Evolutionary conservation across 2,797 vertebrate species (phyloP).

Genomic region (Darevskia mixta): DNA sequence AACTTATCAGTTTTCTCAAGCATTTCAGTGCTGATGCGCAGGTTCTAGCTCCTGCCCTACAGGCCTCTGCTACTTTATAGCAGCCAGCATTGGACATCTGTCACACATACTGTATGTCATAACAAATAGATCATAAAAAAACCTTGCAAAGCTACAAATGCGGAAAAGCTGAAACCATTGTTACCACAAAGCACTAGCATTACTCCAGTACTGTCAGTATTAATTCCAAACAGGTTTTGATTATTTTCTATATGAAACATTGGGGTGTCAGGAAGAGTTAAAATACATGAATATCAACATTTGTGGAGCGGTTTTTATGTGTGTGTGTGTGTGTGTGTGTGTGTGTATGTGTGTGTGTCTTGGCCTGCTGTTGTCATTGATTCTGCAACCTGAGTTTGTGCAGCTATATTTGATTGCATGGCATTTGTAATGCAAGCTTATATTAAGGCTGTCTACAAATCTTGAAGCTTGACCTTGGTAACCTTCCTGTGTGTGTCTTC

Average conservation of each 20-base stretch:
- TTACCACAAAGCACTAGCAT: slow-evolving; percentile 48
- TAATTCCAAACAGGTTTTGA: slow-evolving; percentile 65
- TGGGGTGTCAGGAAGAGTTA: slow-evolving; percentile 57
- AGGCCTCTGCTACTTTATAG: slow-evolving; percentile 71
- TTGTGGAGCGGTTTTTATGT: neutral
- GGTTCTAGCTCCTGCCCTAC: slow-evolving; percentile 70
- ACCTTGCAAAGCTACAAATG: slow-evolving; percentile 58
- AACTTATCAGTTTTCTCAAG: slow-evolving; percentile 62
- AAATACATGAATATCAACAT: slow-evolving; percentile 52
- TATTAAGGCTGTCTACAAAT: slow-evolving; percentile 32
- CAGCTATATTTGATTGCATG: slow-evolving; percentile 15
- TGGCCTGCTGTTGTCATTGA: slow-evolving; percentile 39
- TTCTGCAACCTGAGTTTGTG: slow-evolving; percentile 37
- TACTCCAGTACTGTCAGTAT: slow-evolving; percentile 64
- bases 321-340: slow-evolving; percentile 13
- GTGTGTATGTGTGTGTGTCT: slow-evolving; percentile 36
- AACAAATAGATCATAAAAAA: slow-evolving; percentile 75
- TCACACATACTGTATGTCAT: slow-evolving; percentile 77
- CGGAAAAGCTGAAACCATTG: slow-evolving; percentile 66
- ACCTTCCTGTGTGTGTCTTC: slow-evolving; percentile 5
- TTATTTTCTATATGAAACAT: slow-evolving; percentile 68
- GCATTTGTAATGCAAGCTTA: slow-evolving; percentile 29
- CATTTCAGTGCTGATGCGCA: slow-evolving; percentile 63
- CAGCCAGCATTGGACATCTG: slow-evolving; percentile 72
- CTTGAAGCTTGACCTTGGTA: slow-evolving; percentile 9